phyloP scores from a whole-genome alignment of 2,113 vertebrate species.

The Gorsachius goisagi region DNA sequence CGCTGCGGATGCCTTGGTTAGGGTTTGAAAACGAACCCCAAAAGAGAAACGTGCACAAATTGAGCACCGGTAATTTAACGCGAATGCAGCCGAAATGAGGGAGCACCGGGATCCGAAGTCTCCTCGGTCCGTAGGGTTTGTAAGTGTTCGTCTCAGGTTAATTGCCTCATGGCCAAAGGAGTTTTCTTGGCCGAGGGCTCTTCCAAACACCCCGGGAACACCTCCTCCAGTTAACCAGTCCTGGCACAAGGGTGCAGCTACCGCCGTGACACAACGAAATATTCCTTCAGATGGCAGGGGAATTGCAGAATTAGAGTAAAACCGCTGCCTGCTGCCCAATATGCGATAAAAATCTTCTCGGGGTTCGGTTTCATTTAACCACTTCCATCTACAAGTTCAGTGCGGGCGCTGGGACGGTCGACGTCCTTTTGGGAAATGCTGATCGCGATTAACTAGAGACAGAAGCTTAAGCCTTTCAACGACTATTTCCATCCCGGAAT shows the following conservation, averaged over 20 bases:
- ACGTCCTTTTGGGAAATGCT: not conserved
- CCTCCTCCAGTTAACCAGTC: not conserved
- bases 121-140: not conserved
- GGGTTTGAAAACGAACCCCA: not conserved
- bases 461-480: not conserved
- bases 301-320: not conserved
- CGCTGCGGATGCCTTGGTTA: not conserved
- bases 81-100: not conserved
- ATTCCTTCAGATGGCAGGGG: not conserved
- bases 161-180: not conserved
- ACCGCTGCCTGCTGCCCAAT: not conserved
- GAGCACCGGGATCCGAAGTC: not conserved
- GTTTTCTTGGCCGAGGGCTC: not conserved
- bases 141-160: not conserved
- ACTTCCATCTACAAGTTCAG: not conserved
- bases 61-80: not conserved
- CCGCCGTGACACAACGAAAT: constrained; percentile 16
- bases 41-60: not conserved
- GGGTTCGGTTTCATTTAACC: not conserved
- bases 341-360: not conserved
- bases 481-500: not conserved
- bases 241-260: not conserved
- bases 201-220: not conserved
- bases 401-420: not conserved
- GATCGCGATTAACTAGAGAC: not conserved